phyloP scores from a whole-genome alignment of 2,113 vertebrate genomes.

The Ptyas mucosa region DNA sequence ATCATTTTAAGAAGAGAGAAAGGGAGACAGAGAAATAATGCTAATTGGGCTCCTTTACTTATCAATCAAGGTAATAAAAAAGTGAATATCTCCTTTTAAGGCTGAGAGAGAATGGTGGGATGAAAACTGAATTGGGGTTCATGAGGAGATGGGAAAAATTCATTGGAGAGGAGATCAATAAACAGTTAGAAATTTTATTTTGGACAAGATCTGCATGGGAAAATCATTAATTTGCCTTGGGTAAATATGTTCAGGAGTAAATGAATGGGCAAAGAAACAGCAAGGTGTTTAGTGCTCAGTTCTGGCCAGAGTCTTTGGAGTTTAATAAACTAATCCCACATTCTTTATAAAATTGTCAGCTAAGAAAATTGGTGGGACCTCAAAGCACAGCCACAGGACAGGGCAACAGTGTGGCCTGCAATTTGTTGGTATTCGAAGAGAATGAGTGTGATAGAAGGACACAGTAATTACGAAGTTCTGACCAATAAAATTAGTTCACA shows the following conservation, averaged over 20 bases:
- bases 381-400: background rate
- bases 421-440: background rate
- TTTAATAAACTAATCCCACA: background rate
- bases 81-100: no score
- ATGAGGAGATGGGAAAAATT: background rate
- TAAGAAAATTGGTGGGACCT: background rate
- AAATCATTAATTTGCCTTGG: background rate
- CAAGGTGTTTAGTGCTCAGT: background rate
- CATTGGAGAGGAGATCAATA: background rate
- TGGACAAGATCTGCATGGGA: background rate
- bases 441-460: background rate
- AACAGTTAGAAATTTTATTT: background rate
- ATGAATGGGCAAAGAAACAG: background rate
- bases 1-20: background rate
- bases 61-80: background rate
- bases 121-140: background rate
- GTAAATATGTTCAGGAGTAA: background rate
- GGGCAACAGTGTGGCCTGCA: background rate
- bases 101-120: no score
- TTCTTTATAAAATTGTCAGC: background rate
- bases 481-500: background rate
- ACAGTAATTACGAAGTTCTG: background rate
- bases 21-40: background rate
- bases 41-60: background rate
- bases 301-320: background rate